Base-by-base conservation (phyloP, 64 coral and sea anemone species). In the Stichodactyla helianthus region DNA sequence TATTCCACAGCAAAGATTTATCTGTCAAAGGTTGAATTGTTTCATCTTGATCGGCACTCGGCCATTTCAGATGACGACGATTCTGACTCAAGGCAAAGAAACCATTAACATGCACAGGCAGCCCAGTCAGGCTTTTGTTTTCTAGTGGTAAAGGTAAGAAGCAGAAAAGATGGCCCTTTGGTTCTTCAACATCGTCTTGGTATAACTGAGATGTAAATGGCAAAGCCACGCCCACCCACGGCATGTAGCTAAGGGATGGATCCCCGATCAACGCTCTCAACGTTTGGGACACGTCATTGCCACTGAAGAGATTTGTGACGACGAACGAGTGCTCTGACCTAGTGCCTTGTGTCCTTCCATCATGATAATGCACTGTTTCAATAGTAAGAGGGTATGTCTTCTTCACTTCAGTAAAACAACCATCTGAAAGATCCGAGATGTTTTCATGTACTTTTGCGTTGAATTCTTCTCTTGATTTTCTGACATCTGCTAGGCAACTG, bases 181-280 rank as follows among this genome's bases (percentile, higher is more conserved):
- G 89, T 54, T 82, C 35, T 19, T 51, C 17, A 54, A 15, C 79
- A 51, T 81, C 23, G 61, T 74, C 5, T 18, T 10, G 22, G 77
- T 50, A 54, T 13, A 57, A 57, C 55, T 57, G 55, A 13, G 13
- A 57, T 57, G 7, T 54, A 35, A 91, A 55, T 6, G 89, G 89
- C 54, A 86, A 62, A 7, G 93, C 93, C 28, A 91, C 86, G n/a
- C 93, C 89, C 61, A 94, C 93, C 70, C 85, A 85, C 1, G 93
- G 93, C 80, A 94, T 59, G 59, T 91, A 94, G 77, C 89, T 94
- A 4, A 94, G 89, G 19, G 86, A 88, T 82, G 82, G 17, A 12
- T 94, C 93, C 15, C 35, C 88, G 3, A 65, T 84, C 13, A 94
- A 85, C 27, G 87, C 86, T 59, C 85, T 20, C 59, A 94, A 52